Conservation (phyloP, 2,888 invertebrate species). For the Cosmia pyralina region DNA sequence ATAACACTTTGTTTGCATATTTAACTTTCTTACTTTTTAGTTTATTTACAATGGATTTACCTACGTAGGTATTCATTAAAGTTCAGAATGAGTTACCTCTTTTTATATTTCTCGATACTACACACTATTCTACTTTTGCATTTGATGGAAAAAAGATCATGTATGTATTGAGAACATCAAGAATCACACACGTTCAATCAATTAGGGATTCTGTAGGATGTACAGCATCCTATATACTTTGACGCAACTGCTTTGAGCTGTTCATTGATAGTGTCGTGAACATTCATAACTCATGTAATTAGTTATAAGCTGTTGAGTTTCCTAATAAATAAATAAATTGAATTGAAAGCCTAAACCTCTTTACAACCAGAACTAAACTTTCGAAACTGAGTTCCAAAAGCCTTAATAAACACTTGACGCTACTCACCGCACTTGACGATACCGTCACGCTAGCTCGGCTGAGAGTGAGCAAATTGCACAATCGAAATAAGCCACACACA, state of each 20-base stretch:
- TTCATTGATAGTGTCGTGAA: no score
- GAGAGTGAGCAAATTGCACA: slow-evolving; percentile 48
- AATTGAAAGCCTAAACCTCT: slow-evolving; percentile 8
- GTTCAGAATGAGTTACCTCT: background rate
- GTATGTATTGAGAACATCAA: slow-evolving; percentile 19
- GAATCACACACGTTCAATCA: slow-evolving; percentile 24
- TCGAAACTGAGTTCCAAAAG: slow-evolving; percentile 50
- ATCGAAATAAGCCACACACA: slow-evolving; percentile 47
- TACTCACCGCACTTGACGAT: slow-evolving; percentile 20
- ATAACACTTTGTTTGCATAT: slow-evolving; percentile 8
- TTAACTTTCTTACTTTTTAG: slow-evolving; percentile 8
- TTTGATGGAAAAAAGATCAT: background rate
- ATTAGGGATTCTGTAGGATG: no score
- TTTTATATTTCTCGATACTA: background rate
- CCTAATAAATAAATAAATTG: no score
- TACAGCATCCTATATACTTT: no score
- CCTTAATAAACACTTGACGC: slow-evolving; percentile 28
- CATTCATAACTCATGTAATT: no score
- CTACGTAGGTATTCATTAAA: background rate
- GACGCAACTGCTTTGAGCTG: no score
- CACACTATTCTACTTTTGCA: background rate
- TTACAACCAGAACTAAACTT: slow-evolving; percentile 36
- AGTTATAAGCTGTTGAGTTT: no score
- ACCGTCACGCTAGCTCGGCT: slow-evolving; percentile 40
- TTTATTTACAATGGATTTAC: background rate